Base-by-base conservation (phyloP, 2,888 invertebrate genomes). In the Oscheius sp. region DNA sequence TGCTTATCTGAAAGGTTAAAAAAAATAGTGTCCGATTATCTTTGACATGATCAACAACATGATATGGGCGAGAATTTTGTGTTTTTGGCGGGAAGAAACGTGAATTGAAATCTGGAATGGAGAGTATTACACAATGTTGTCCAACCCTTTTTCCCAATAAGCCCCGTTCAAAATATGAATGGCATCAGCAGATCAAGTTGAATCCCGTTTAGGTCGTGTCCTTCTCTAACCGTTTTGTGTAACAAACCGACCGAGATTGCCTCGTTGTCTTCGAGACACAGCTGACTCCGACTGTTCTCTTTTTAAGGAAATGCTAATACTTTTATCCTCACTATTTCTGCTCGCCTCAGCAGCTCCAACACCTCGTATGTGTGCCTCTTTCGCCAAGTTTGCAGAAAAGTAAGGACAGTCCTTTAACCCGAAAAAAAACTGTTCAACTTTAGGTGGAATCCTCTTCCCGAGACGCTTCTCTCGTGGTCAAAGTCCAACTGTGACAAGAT, bases 361-460 rank as follows among this genome's bases (percentile, higher is more conserved):
- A 0, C 53, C 78, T 3, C 57, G 70, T 2, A 83, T 83, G 82
- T 85, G 85, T 62, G 73, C 74, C 1, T 80, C 82, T 7, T 85
- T 85, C 60, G 82, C 83, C 29, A 82, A 84, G 55, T 84, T 84
- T 68, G 84, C 82, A 5, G 79, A 80, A 68, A 58, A 77, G 76
- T 75, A 29, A 74, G 60, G 7, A 42, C 10, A 55, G 32, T 50
- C 32, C n/a, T 33, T 65, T 50, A 50, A 65, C 2, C 48, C 10
- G 48, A 21, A 33, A 47, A 21, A 21, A 21, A 21, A 21, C 21
- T 21, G 21, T 21, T 21, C 21, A 21, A 48, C 13, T 10, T 53
- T 50, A 81, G 75, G 68, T 85, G 85, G 85, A 84, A 85, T 77
- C 84, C 85, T 11, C 74, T 83, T 21, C 85, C 85, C 13, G 84